A percentile compares a stretch with the other conserved stretches of the same genome.
phyloP scores from a whole-genome alignment of 2,888 invertebrate genomes.

The Eupelmus urozonus region DNA sequence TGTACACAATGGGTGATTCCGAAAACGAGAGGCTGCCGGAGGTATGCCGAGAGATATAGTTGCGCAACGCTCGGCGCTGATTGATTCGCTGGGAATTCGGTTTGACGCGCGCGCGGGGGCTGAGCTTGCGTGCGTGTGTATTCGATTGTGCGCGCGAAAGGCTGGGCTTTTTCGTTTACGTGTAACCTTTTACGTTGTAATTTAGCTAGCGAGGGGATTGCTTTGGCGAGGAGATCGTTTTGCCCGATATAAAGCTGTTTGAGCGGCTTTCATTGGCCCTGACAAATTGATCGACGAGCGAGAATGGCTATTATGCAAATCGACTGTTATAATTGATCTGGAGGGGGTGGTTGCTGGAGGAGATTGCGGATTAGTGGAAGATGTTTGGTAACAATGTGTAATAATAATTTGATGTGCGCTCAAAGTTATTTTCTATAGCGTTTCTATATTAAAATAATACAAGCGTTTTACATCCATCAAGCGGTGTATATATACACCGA shows the following conservation, averaged over 20 bases:
- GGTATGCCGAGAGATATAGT: no score
- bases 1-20: slow-evolving; percentile 39
- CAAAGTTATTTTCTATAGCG: no score
- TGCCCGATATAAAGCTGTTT: not conserved
- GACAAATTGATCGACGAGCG: not conserved
- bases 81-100: slow-evolving; percentile 18
- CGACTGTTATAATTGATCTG: not conserved
- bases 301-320: not conserved
- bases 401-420: no score
- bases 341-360: not conserved
- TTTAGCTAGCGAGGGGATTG: not conserved
- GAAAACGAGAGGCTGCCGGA: slow-evolving; percentile 8
- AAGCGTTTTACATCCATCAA: no score
- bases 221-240: not conserved
- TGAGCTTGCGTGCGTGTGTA: no score
- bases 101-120: no score
- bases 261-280: not conserved
- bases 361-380: not conserved
- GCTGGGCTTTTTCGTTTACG: not conserved
- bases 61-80: not conserved
- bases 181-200: no score
- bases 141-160: no score
- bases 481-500: no score
- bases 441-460: no score
- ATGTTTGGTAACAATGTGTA: not conserved